Percentiles rank a stretch among this genome's conserved stretches.
These are phyloP conservation scores for Meiosimyza decipiens DNA, from an alignment of 2,888 invertebrate species.

Conservation along the genomic window DNA sequence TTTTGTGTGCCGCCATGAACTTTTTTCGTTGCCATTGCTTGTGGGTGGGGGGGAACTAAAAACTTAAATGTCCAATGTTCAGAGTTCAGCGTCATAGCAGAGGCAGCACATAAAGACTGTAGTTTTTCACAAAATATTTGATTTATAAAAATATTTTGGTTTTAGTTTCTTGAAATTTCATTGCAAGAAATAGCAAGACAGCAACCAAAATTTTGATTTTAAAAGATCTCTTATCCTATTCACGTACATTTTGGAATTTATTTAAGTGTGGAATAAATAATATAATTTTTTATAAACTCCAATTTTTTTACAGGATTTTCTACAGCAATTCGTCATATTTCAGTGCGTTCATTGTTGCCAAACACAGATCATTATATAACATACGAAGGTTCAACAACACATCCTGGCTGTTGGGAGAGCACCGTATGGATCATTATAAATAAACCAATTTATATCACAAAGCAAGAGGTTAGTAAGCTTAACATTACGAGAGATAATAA, in stretches of 20 bases:
- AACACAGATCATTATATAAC: conserved; percentile 95
- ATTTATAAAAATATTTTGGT: too few relatives aligned
- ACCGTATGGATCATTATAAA: conserved; percentile 98
- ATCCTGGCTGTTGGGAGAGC: conserved; percentile 99
- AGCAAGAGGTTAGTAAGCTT: conserved; percentile 81
- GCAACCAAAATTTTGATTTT: too few relatives aligned
- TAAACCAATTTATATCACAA: conserved; percentile 96
- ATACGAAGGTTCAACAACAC: conserved; percentile 97
- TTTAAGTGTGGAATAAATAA: too few relatives aligned
- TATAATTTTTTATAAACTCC: too few relatives aligned
- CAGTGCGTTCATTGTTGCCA: conserved; percentile 87
- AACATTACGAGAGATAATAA: neutral
- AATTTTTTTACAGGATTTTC: conserved; percentile 75
- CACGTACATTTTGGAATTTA: too few relatives aligned
- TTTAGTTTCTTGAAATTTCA: too few relatives aligned
- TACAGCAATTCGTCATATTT: conserved; percentile 85
- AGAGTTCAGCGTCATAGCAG: too few relatives aligned
- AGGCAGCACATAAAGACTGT: too few relatives aligned
- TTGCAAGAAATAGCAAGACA: too few relatives aligned
- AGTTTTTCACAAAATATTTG: too few relatives aligned
- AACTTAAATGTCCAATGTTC: conserved; percentile 10
- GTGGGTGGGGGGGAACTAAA: neutral
- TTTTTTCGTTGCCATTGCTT: neutral
- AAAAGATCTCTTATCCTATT: too few relatives aligned
- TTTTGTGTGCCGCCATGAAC: neutral